Percentiles rank a stretch among this genome's conserved stretches.
Conservation (phyloP, 2,797 vertebrate species). For the Lophius americanus region DNA sequence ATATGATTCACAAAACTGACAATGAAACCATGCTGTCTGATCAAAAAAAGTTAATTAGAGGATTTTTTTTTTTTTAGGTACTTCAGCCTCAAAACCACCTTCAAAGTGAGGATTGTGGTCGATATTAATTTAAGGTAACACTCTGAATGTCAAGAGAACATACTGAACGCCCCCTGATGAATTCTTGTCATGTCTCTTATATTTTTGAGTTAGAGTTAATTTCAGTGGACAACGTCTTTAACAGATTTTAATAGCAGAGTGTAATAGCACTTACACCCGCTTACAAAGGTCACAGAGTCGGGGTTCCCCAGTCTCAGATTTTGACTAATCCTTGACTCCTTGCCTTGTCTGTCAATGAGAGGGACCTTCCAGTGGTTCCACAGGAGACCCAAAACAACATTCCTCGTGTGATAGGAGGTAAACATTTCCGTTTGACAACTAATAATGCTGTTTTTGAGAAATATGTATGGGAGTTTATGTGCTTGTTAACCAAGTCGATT, state of each 20-base stretch:
- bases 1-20: constrained; percentile 37
- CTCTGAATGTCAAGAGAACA: constrained; percentile 39
- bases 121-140: constrained; percentile 49
- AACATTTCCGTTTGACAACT: too few species aligned
- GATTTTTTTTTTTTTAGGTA: constrained; percentile 32
- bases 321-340: constrained; percentile 53
- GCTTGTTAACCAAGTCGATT: constrained; percentile 16
- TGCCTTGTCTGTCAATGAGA: constrained; percentile 28
- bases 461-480: neutral
- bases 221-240: constrained; percentile 56
- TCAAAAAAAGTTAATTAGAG: constrained; percentile 49
- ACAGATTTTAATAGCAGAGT: constrained; percentile 48
- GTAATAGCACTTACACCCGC: constrained; percentile 11
- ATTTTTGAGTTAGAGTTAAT: constrained; percentile 54
- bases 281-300: constrained; percentile 52
- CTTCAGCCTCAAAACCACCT: constrained; percentile 34
- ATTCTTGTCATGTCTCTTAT: constrained; percentile 28
- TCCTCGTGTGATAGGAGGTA: too few species aligned
- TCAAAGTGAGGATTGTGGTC: constrained; percentile 40
- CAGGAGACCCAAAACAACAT: neutral
- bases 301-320: constrained; percentile 56
- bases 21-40: constrained; percentile 35
- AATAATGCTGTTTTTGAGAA: too few species aligned
- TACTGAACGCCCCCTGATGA: constrained; percentile 29
- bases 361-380: constrained; percentile 17